Conservation (phyloP, 2,888 invertebrate genomes). For the Rosalia funebris region DNA sequence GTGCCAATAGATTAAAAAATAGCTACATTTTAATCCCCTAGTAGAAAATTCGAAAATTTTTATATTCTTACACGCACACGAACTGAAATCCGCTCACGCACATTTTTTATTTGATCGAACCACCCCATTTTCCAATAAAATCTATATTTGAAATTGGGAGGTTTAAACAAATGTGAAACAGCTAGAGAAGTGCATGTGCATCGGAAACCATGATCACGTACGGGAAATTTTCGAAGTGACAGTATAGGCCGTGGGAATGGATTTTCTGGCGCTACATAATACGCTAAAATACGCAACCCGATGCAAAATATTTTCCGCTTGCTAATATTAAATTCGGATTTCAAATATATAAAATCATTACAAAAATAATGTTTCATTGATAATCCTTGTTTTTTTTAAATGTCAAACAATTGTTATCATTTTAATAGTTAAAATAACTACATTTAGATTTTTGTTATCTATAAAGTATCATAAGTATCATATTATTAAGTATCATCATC, state of each 20-base stretch:
- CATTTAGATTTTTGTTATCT: too few species aligned
- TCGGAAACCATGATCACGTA: constrained; percentile 30
- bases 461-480: too few species aligned
- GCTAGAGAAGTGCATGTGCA: constrained; percentile 43
- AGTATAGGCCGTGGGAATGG: constrained; percentile 35
- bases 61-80: too few species aligned
- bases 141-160: constrained; percentile 49
- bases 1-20: too few species aligned
- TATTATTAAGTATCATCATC: too few species aligned
- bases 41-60: too few species aligned
- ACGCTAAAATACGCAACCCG: constrained; percentile 7
- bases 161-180: constrained; percentile 36
- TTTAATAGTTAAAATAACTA: too few species aligned
- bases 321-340: not conserved
- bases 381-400: too few species aligned
- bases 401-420: too few species aligned
- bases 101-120: constrained; percentile 16
- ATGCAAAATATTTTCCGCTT: constrained; percentile 3
- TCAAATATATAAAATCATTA: not conserved
- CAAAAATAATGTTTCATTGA: too few species aligned
- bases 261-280: constrained; percentile 13
- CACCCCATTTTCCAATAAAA: constrained; percentile 47
- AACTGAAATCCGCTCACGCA: too few species aligned
- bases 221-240: constrained; percentile 36
- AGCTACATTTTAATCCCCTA: too few species aligned